Evolutionary conservation across 2,888 invertebrate genomes (phyloP).

Genomic region (Apamea monoglypha): DNA sequence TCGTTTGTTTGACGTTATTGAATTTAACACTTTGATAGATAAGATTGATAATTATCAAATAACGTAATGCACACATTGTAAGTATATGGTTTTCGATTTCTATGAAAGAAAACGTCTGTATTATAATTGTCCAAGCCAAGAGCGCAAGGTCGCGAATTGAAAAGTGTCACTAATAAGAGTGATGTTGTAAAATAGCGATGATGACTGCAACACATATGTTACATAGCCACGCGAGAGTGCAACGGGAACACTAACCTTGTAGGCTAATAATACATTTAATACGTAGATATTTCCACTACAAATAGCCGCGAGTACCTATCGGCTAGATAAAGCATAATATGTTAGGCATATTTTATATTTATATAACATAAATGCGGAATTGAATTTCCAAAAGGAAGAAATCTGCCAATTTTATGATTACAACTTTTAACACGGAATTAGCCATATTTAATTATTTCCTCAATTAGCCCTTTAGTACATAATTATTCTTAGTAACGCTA

Average conservation of each 20-base stretch:
- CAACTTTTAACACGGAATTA: neutral
- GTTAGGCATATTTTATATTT: constrained; percentile 58
- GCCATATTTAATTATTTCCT: neutral
- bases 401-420: neutral
- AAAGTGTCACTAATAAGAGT: constrained; percentile 55
- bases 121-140: constrained; percentile 45
- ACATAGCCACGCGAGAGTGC: constrained; percentile 75
- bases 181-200: constrained; percentile 59
- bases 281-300: constrained; percentile 82
- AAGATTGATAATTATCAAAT: constrained; percentile 11
- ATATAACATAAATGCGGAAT: constrained; percentile 66
- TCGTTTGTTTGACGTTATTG: constrained; percentile 7
- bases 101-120: constrained; percentile 33
- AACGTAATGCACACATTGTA: constrained; percentile 13
- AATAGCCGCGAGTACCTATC: constrained; percentile 73
- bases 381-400: constrained; percentile 2
- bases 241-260: constrained; percentile 86
- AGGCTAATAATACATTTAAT: constrained; percentile 86
- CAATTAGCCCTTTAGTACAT: neutral
- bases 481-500: neutral
- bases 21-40: neutral
- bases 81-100: constrained; percentile 55
- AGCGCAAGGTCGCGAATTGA: constrained; percentile 59
- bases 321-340: constrained; percentile 71
- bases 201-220: constrained; percentile 54